Evolutionary conservation across 1,140 invertebrate genomes (phyloP).

Genomic region (Ooceraea biroi): DNA sequence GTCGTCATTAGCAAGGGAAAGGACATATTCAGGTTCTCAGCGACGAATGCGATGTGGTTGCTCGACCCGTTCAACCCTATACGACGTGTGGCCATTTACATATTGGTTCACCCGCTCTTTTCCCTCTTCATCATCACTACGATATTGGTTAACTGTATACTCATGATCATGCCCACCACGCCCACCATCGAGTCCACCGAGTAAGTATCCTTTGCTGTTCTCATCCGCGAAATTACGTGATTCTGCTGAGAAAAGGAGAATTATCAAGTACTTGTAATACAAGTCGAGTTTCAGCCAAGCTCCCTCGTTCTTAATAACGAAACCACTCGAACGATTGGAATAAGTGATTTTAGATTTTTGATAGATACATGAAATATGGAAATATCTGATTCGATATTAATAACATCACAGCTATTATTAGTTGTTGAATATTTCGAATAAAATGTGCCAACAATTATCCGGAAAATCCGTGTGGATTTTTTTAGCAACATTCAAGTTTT

Average conservation of each 20-base stretch:
- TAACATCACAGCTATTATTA: no score
- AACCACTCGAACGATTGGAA: background rate
- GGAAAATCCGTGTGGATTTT: no score
- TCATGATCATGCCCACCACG: slow-evolving; percentile 98
- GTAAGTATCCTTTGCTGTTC: slow-evolving; percentile 90
- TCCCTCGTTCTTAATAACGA: background rate
- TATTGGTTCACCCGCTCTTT: slow-evolving; percentile 98
- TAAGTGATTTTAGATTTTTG: background rate
- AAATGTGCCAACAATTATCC: no score
- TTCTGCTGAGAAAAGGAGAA: background rate
- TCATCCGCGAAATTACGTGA: background rate
- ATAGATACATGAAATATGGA: no score
- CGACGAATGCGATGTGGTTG: slow-evolving; percentile 97
- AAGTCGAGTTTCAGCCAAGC: background rate
- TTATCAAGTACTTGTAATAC: background rate
- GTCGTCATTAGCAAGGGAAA: slow-evolving; percentile 99
- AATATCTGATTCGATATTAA: no score
- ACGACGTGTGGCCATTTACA: slow-evolving; percentile 98
- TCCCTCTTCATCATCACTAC: slow-evolving; percentile 99
- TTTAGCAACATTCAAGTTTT: no score
- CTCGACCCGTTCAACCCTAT: slow-evolving; percentile 99
- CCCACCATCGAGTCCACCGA: slow-evolving; percentile 98
- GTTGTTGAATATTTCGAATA: no score
- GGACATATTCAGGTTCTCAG: slow-evolving; percentile 99
- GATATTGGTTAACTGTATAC: slow-evolving; percentile 98